Evolutionary conservation across 35 echinoderm and acorn worm species (phyloP).

Genomic region (Patiria miniata): DNA sequence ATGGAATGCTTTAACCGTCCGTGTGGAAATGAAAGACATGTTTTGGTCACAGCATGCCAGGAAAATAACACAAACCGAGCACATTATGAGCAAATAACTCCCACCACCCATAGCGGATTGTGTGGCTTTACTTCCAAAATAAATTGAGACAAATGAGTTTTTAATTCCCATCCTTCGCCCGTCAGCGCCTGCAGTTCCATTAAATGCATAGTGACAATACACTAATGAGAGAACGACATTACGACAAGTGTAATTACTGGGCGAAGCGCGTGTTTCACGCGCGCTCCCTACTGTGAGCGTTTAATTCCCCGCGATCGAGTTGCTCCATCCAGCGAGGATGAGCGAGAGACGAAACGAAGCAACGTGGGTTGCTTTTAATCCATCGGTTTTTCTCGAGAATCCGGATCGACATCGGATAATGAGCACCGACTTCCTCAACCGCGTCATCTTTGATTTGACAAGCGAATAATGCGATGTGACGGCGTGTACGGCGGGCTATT

Average conservation of each 20-base stretch:
- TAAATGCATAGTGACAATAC: conserved; percentile 6
- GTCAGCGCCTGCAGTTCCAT: neutral
- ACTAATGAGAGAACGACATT: conserved; percentile 21
- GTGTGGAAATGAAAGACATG: too few species aligned
- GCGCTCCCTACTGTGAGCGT: neutral
- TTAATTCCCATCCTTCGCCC: conserved; percentile 13
- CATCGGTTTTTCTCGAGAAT: neutral
- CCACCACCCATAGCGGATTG: neutral
- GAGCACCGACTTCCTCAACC: conserved; percentile 20
- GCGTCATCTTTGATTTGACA: conserved; percentile 19
- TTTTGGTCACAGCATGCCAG: too few species aligned
- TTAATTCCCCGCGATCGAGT: neutral
- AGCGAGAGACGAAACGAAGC: too few species aligned
- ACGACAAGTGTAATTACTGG: conserved; percentile 13
- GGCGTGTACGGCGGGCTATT: neutral
- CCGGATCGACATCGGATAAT: conserved; percentile 22
- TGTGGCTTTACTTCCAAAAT: neutral
- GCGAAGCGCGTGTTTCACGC: conserved; percentile 2
- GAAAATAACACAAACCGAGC: neutral
- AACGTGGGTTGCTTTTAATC: neutral
- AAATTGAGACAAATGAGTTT: conserved; percentile 22
- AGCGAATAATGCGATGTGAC: conserved; percentile 1
- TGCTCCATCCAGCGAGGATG: neutral
- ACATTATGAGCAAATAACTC: neutral
- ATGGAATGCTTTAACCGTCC: too few species aligned